Evolutionary conservation across 2,113 vertebrate species (phyloP), one percentile per base, ranked within the genome.

Genomic region (Odocoileus virginianus): DNA sequence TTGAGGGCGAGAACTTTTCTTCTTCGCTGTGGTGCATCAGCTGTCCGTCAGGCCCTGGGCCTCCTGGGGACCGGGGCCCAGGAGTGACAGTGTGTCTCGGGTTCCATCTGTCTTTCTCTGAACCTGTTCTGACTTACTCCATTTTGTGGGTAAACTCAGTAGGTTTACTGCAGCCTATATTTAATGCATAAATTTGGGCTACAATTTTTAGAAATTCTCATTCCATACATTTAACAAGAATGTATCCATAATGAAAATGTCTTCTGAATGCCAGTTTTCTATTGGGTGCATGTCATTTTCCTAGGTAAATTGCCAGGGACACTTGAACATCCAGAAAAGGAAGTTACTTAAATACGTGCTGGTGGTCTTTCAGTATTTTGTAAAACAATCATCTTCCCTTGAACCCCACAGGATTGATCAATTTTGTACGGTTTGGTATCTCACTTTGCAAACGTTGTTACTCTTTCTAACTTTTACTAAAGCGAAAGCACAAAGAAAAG

Each of bases 401-500:
- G 8, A 3, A 6, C 50, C 89, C 21, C 28, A 43, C 0, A 1
- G 36, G 76, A 85, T n/a, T 86, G 33, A 61, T 94, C 55, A 60
- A 7, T 95, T 98, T 96, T 97, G 78, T 93, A 94, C n/a, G 16
- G 13, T 36, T 67, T 43, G 40, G 86, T 95, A n/a, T 84, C 54
- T 90, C 21, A 13, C 27, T 96, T 86, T 61, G 83, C 30, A 84
- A 52, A 30, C 36, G 89, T 40, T 40, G 7, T 95, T 61, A 45
- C 71, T 76, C 95, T 96, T 96, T 83, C 60, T 79, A 92, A 33
- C 82, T 96, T 93, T 43, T 47, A 43, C 95, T 95, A 33, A 97
- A 81, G 17, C 50, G 21, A 97, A 98, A 98, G 98, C 96, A 98
- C 97, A 98, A 91, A 94, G 83, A 17, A 0, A 74, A 93, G 2